Evolutionary conservation across 2,888 invertebrate species (phyloP), one percentile per base, ranked within the genome.

Genomic region (Palloptera scutellata): DNA sequence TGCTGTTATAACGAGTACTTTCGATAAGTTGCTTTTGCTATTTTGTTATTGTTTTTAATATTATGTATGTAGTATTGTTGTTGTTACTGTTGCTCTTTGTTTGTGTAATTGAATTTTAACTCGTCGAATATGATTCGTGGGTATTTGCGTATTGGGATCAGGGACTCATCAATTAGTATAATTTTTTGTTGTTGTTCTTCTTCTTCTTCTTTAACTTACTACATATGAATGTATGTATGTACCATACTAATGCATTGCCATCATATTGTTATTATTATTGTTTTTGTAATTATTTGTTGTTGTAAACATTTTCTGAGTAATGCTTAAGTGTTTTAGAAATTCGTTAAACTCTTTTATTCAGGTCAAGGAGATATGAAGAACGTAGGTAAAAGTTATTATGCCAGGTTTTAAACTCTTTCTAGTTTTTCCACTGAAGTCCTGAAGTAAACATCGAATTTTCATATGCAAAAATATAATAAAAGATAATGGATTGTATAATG

Each of bases 111-210:
- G 70, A 68, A 70, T 73, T 69, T 67, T 61, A 66, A 55, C 59
- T 67, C 62, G 67, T 73, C 69, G 70, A 72, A 70, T 61, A 59
- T 63, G 58, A 59, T 62, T 63, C 55, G 66, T 63, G 66, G 63
- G 68, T 73, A 73, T 74, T 73, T 83, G 81, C 81, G 80, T 81
- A 81, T 81, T 81, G 81, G 79, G 81, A 81, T 81, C 81, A 82
- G 83, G 83, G 81, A 79, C 81, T 78, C 81, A 81, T 83, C 81
- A 81, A 81, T 81, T 81, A 81, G 81, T 82, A 79, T 80, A 80
- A 80, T 80, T 82, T 81, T 77, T 78, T 70, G 62, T 69, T 61
- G 53, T 64, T 64, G 19, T 59, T 53, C 48, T 59, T 55, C 64
- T 66, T 70, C 64, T 41, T n/a, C 17, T 17, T n/a, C 12, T 55